Base-by-base conservation (phyloP, 2,888 invertebrate species). In the Conops quadrifasciatus region DNA sequence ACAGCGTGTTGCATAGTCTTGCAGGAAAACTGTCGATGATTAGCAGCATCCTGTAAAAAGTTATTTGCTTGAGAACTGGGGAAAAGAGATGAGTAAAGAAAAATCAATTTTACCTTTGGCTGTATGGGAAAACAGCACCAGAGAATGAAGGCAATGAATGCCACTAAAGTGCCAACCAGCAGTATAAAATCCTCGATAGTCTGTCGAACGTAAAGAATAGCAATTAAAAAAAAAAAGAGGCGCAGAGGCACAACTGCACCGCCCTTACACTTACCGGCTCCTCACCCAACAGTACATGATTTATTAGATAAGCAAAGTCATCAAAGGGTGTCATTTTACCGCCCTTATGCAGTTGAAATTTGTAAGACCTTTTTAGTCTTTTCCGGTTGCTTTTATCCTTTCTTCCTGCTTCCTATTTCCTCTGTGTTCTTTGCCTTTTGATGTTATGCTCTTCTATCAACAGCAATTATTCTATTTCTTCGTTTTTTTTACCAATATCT, bases 121-220 rank as follows among this genome's bases (percentile, higher is more conserved):
- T 87, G 87, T 75, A 88, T 87, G 70, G 90, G 90, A 81, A 90
- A 90, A 80, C 90, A 90, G 80, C 90, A 90, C 90, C 90, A 90
- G 36, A 90, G 82, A 72, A 90, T 87, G 79, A 90, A 90, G 30
- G 90, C 90, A 73, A 90, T 87, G 80, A 90, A 90, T 63, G 90
- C 90, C 71, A 90, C 90, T 75, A 89, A 79, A 43, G 90, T 90
- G 43, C 90, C 90, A 76, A 90, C 86, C 58, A 90, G 84, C 65
- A 90, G 81, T 74, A 90, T 89, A 76, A 89, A 89, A 81, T 90
- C 90, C 84, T 90, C 90, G 67, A 90, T 87, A 19, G 89, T 89
- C 90, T 21, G 43, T 26, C 16, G 59, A 28, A 9, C 26, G 16
- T n/a, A 21, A 24, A n/a, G 43, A n/a, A n/a, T n/a, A n/a, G n/a